phyloP scores from a whole-genome alignment of 2,797 vertebrate species.

The Microcaecilia unicolor region DNA sequence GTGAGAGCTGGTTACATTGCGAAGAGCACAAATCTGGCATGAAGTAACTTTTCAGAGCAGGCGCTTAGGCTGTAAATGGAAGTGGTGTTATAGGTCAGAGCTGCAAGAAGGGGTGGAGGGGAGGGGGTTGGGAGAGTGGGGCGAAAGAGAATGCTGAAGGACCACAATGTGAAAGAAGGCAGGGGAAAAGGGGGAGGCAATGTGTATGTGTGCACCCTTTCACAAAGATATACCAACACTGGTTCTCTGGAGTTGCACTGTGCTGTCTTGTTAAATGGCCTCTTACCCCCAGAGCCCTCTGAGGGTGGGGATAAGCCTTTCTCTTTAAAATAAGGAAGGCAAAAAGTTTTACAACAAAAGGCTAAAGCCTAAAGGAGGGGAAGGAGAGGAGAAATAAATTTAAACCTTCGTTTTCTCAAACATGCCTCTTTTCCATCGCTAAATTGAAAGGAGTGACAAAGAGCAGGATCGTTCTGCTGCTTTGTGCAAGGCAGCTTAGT shows the following conservation, averaged over 20 bases:
- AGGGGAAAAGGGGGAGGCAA: not conserved
- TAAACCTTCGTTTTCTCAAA: no score
- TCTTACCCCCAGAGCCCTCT: not conserved
- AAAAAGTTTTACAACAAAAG: not conserved
- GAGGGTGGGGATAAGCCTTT: not conserved
- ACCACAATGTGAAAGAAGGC: conserved; percentile 8
- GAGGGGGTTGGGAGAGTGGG: not conserved
- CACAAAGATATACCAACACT: conserved; percentile 13
- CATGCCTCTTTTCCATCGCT: no score
- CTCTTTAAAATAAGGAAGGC: not conserved
- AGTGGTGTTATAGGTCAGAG: conserved; percentile 18
- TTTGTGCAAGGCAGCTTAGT: no score
- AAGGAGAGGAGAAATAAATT: no score
- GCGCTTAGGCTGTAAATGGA: conserved; percentile 11
- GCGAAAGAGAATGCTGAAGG: conserved; percentile 4
- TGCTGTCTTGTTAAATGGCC: not conserved
- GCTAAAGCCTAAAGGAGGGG: no score
- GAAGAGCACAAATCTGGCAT: conserved; percentile 31
- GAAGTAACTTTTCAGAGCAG: conserved; percentile 30
- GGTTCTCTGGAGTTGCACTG: conserved; percentile 8
- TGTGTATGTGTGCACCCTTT: not conserved
- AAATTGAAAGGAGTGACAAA: no score
- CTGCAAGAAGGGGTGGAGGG: not conserved
- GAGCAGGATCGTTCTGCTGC: no score
- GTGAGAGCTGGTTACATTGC: conserved; percentile 19